Evolutionary conservation across 1,140 invertebrate genomes (phyloP).

Genomic region (Portunus trituberculatus): DNA sequence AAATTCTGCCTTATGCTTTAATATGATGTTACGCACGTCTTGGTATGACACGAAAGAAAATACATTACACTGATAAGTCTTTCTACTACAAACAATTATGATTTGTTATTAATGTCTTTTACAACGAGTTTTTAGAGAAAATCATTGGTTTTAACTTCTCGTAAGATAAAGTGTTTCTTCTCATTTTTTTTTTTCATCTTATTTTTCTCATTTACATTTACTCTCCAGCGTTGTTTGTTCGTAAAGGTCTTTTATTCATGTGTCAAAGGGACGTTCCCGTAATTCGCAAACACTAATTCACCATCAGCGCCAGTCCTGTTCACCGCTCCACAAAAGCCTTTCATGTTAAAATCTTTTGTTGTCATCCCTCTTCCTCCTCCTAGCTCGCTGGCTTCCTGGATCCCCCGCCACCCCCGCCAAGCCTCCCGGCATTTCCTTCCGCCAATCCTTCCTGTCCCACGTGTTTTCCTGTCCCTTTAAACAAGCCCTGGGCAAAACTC

Average conservation of each 20-base stretch:
- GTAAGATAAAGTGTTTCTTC: too few species aligned
- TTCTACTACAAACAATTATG: too few species aligned
- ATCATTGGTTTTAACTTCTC: too few species aligned
- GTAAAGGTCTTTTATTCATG: neutral
- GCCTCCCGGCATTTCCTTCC: neutral
- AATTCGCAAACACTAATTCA: neutral
- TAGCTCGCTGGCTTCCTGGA: neutral
- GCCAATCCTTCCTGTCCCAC: slow-evolving; percentile 8
- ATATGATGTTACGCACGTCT: too few species aligned
- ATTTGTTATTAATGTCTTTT: too few species aligned
- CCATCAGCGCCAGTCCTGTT: neutral
- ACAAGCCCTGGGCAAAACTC: neutral
- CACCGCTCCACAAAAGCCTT: neutral
- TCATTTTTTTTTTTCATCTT: neutral
- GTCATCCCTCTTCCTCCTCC: slow-evolving; percentile 9
- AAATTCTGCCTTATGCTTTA: too few species aligned
- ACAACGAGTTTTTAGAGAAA: too few species aligned
- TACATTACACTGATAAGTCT: too few species aligned
- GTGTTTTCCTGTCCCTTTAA: slow-evolving; percentile 17
- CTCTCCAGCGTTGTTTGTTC: neutral
- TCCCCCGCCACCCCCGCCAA: slow-evolving; percentile 3
- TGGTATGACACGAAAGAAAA: too few species aligned
- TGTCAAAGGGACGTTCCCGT: neutral
- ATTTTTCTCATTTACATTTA: neutral
- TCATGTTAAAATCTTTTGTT: slow-evolving; percentile 24